These are phyloP conservation scores for Rotaria macrura DNA, from an alignment of 2,888 invertebrate genomes.

Conservation along the genomic window DNA sequence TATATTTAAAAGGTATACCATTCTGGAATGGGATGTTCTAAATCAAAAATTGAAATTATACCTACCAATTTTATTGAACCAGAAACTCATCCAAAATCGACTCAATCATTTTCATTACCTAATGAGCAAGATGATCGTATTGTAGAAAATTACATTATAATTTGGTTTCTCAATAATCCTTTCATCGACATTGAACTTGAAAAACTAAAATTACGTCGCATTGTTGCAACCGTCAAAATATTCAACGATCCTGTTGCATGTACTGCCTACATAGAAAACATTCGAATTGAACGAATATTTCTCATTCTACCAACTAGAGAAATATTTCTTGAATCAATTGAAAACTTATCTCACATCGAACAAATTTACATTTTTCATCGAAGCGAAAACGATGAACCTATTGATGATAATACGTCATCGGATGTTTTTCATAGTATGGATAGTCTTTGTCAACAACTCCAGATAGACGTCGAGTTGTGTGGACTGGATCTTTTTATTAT, in stretches of 20 bases:
- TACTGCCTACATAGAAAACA: not conserved
- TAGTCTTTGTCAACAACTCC: not conserved
- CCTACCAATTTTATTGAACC: not conserved
- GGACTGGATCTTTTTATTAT: not conserved
- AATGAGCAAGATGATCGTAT: not conserved
- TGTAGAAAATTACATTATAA: not conserved
- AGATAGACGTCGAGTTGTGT: not conserved
- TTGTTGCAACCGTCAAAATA: not conserved
- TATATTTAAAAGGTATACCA: not conserved
- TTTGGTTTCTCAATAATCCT: not conserved
- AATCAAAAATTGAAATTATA: not conserved
- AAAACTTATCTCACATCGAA: not conserved
- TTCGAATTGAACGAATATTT: not conserved
- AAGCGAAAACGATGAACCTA: not conserved
- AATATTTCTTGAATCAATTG: not conserved
- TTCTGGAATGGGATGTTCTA: not conserved
- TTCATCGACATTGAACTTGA: not conserved
- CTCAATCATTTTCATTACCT: too few species aligned
- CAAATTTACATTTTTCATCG: not conserved
- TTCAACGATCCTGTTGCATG: not conserved
- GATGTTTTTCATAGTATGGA: not conserved
- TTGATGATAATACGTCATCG: not conserved
- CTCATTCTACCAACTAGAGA: not conserved
- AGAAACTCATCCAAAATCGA: not conserved
- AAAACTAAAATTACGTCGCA: not conserved